phyloP scores from a whole-genome alignment of 2,888 invertebrate species.

The Xylota sylvarum region DNA sequence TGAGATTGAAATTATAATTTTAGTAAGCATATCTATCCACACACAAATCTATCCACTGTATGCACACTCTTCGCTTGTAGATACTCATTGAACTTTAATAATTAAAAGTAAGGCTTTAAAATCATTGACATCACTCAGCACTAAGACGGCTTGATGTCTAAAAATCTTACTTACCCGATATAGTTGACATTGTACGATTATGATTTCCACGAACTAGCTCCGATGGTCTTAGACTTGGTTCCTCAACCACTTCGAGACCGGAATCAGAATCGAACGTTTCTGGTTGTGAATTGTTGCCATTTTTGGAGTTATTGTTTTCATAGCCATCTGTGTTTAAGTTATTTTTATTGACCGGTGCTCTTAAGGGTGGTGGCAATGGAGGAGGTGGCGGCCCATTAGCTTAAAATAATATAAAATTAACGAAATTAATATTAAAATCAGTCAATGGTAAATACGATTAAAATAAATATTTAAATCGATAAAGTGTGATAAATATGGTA shows the following conservation, averaged over 20 bases:
- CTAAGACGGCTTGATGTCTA: too few species aligned
- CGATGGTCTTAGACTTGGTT: conserved; percentile 89
- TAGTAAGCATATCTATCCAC: too few species aligned
- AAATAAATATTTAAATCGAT: too few species aligned
- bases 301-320: conserved; percentile 73
- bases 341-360: conserved; percentile 82
- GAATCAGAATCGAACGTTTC: conserved; percentile 83
- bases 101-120: too few species aligned
- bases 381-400: conserved; percentile 89
- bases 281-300: conserved; percentile 73
- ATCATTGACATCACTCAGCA: too few species aligned
- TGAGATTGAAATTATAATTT: too few species aligned
- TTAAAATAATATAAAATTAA: conserved; percentile 53
- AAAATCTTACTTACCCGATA: conserved; percentile 85
- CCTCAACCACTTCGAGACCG: conserved; percentile 88
- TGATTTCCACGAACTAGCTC: conserved; percentile 88
- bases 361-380: conserved; percentile 88
- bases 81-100: too few species aligned
- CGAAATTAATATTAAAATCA: not conserved
- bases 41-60: too few species aligned
- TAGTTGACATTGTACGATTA: conserved; percentile 86
- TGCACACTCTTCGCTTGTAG: too few species aligned
- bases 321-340: conserved; percentile 61
- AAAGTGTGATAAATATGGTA: too few species aligned
- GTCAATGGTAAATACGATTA: too few species aligned